Evolutionary conservation across 2,113 vertebrate genomes (phyloP).

Genomic region (Phylloscopus whistleri): DNA sequence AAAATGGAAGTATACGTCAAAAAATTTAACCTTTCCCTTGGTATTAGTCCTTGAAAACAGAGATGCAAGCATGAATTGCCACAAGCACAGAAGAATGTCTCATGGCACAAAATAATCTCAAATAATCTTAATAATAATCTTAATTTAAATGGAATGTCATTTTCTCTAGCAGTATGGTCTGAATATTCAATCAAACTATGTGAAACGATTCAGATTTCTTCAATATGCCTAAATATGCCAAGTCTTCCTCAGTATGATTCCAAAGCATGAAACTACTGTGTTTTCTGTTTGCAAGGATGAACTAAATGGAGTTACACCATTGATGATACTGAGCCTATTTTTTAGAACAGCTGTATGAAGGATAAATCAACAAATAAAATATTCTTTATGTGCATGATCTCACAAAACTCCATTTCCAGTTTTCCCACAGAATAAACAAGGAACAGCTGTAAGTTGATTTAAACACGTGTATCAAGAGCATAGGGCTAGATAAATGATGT

Average conservation of each 20-base stretch:
- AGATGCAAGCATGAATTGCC: neutral
- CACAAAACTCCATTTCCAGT: neutral
- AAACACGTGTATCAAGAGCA: neutral
- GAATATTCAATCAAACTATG: neutral
- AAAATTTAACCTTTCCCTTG: neutral
- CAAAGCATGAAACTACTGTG: neutral
- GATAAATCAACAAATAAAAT: neutral
- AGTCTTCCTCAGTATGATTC: neutral
- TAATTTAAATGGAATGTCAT: neutral
- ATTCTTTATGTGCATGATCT: neutral
- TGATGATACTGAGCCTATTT: neutral
- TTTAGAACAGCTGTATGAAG: neutral
- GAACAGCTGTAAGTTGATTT: neutral
- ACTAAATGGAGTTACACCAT: neutral
- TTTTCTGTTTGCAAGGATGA: neutral
- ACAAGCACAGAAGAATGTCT: neutral
- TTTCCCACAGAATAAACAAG: neutral
- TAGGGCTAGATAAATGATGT: neutral
- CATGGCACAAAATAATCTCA: neutral
- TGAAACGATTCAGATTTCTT: neutral
- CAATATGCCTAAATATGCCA: neutral
- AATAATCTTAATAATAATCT: neutral
- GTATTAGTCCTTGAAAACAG: neutral
- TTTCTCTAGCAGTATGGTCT: neutral
- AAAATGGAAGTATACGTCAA: neutral